These are phyloP conservation scores for Galerucella pusilla DNA, from an alignment of 2,888 invertebrate genomes.

Conservation along the genomic window DNA sequence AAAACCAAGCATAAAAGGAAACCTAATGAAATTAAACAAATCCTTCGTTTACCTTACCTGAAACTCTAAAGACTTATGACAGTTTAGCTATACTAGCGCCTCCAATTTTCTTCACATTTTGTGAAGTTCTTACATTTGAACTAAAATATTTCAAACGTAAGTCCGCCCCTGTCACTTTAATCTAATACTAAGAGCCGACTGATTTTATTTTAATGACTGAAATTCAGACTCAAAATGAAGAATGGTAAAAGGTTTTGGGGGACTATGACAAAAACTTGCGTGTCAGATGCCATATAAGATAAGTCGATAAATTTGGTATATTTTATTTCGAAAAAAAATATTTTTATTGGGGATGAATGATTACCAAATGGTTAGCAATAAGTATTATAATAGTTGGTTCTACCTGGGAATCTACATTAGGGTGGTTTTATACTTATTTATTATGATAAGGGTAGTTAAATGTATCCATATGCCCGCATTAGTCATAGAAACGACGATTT, in stretches of 20 bases:
- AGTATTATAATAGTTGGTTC: background rate
- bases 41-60: too few relatives aligned
- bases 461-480: too few relatives aligned
- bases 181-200: constrained; percentile 14
- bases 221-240: constrained; percentile 11
- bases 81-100: too few relatives aligned
- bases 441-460: background rate
- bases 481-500: too few relatives aligned
- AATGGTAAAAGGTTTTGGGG: constrained; percentile 13
- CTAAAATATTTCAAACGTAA: background rate
- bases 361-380: background rate
- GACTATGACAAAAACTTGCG: constrained; percentile 12
- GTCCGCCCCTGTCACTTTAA: constrained; percentile 17
- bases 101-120: too few relatives aligned
- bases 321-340: background rate
- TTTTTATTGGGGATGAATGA: background rate
- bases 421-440: background rate
- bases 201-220: constrained; percentile 26
- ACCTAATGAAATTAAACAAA: too few relatives aligned
- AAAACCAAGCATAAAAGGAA: too few relatives aligned
- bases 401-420: background rate
- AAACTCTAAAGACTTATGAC: too few relatives aligned
- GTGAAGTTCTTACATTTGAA: background rate
- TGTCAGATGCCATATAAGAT: constrained; percentile 10
- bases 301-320: constrained; percentile 4